These are phyloP conservation scores for Uromys caudimaculatus DNA, from an alignment of 2,797 vertebrate species.

Conservation along the genomic window DNA sequence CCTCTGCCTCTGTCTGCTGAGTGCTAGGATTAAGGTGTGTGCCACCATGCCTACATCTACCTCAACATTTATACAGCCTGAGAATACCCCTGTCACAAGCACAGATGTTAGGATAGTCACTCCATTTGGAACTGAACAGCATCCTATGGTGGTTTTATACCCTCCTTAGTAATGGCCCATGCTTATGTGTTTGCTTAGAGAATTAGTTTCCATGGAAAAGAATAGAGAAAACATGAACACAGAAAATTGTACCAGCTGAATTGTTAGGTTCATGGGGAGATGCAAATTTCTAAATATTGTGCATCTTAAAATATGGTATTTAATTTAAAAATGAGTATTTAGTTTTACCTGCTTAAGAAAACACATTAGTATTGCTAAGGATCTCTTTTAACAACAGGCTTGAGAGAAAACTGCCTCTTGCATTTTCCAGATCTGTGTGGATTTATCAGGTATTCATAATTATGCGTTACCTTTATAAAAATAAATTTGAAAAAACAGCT, in stretches of 20 bases:
- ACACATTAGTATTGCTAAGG: neutral
- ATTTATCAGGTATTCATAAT: neutral
- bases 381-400: neutral
- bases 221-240: neutral
- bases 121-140: neutral
- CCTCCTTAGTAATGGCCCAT: neutral
- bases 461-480: neutral
- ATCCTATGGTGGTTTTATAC: neutral
- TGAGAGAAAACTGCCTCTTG: neutral
- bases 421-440: neutral
- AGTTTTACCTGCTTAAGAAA: neutral
- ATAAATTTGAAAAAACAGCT: conserved; percentile 40
- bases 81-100: neutral
- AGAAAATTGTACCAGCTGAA: neutral
- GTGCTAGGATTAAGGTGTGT: neutral
- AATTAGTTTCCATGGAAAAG: neutral
- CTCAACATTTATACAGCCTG: neutral
- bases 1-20: neutral
- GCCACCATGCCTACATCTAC: neutral
- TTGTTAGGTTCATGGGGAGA: neutral
- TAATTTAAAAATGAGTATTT: neutral
- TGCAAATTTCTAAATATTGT: neutral
- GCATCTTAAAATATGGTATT: neutral
- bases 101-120: neutral
- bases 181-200: neutral